phyloP scores from a whole-genome alignment of 2,888 invertebrate genomes.

The Torymus texanus region DNA sequence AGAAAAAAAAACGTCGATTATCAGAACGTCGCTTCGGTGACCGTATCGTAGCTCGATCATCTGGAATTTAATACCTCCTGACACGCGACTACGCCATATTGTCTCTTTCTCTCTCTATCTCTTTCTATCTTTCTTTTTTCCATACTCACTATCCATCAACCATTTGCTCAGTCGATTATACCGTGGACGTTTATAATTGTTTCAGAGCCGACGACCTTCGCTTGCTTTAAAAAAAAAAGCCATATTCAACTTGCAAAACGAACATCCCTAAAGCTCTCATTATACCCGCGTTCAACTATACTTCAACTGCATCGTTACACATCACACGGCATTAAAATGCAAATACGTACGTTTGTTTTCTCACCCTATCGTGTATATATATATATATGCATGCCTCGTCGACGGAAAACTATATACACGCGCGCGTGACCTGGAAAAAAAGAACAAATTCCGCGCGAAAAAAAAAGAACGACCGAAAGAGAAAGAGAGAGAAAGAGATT shows the following conservation, averaged over 20 bases:
- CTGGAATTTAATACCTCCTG: conserved; percentile 26
- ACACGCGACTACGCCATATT: conserved; percentile 30
- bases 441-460: neutral
- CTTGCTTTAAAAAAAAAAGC: neutral
- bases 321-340: conserved; percentile 8
- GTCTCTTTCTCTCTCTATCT: conserved; percentile 1
- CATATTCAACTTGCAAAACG: neutral
- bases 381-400: neutral
- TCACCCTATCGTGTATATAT: conserved; percentile 11
- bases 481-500: neutral
- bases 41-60: conserved; percentile 1
- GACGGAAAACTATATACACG: too few species aligned
- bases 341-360: conserved; percentile 5
- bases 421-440: conserved; percentile 32
- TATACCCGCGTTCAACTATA: too few species aligned
- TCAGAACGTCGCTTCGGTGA: neutral
- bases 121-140: too few species aligned
- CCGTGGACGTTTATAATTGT: neutral
- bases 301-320: too few species aligned
- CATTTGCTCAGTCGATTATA: conserved; percentile 20
- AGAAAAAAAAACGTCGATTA: neutral
- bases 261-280: neutral
- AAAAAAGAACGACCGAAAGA: neutral
- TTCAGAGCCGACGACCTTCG: neutral
- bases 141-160: conserved; percentile 13